These are phyloP conservation scores for Lepidurus couesii DNA, from an alignment of 1,140 invertebrate genomes.

Conservation along the genomic window DNA sequence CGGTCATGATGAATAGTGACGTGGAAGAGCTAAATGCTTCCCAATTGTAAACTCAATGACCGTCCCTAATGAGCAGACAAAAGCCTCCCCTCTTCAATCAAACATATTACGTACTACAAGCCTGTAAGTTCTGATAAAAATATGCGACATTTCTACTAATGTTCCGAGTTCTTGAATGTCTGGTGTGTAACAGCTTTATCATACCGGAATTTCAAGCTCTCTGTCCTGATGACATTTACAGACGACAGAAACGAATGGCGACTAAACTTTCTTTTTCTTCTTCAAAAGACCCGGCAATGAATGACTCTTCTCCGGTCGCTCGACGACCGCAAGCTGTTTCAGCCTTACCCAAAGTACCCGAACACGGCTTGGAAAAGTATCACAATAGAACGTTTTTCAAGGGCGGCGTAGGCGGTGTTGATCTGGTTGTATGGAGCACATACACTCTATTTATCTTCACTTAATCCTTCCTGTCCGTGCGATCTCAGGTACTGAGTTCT, in stretches of 20 bases:
- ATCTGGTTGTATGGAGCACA: background rate
- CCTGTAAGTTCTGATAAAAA: background rate
- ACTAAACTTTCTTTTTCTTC: background rate
- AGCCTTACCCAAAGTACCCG: background rate
- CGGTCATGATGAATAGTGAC: background rate
- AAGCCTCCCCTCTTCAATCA: background rate
- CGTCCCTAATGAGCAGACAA: constrained; percentile 21
- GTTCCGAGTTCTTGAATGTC: background rate
- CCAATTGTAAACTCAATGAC: background rate
- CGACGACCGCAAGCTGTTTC: background rate
- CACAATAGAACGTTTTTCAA: background rate
- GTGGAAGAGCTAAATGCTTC: background rate
- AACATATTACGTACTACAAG: constrained; percentile 8
- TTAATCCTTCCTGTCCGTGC: constrained; percentile 9
- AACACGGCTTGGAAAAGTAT: background rate
- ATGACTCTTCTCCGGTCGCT: background rate
- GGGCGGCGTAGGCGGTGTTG: constrained; percentile 9
- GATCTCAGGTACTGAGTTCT: background rate
- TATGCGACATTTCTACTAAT: no score
- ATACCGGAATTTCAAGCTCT: constrained; percentile 9
- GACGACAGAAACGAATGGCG: background rate
- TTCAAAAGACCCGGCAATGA: background rate
- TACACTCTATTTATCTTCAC: background rate
- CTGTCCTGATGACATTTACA: constrained; percentile 1
- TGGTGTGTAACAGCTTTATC: background rate